Evolutionary conservation across 1,140 invertebrate species (phyloP).

Genomic region (Alviniconcha marisindica): DNA sequence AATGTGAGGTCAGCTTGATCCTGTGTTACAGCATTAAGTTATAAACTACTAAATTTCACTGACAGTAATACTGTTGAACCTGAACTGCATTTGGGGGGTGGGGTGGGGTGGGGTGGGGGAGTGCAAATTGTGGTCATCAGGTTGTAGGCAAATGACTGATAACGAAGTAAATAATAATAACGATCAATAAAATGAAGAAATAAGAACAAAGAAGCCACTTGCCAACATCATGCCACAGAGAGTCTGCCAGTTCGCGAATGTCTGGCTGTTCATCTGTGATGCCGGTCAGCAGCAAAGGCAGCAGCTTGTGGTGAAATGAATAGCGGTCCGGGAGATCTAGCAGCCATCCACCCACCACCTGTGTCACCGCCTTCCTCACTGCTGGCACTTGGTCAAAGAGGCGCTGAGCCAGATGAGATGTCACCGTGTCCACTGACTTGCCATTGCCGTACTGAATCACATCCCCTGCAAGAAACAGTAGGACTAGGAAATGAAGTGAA

Average conservation of each 20-base stretch:
- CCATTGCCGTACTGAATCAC: constrained; percentile 80
- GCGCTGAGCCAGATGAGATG: constrained; percentile 84
- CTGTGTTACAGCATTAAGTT: no score
- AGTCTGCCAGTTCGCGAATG: constrained; percentile 79
- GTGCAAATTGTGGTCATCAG: no score
- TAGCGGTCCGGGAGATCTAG: constrained; percentile 85
- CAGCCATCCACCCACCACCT: constrained; percentile 83
- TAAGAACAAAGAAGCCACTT: constrained; percentile 47
- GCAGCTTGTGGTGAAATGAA: constrained; percentile 85
- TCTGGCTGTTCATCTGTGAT: constrained; percentile 84
- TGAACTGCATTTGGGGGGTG: no score
- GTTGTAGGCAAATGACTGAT: no score
- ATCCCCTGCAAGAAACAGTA: constrained; percentile 73
- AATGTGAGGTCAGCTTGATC: no score
- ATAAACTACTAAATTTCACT: no score
- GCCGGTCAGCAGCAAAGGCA: constrained; percentile 86
- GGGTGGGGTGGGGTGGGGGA: no score
- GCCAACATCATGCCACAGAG: constrained; percentile 84
- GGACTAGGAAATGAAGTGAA: no score
- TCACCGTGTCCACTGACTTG: constrained; percentile 81
- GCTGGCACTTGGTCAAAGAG: constrained; percentile 84
- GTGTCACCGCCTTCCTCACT: constrained; percentile 82
- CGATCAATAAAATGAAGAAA: no score
- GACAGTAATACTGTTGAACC: no score
- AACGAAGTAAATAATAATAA: no score